Base-by-base conservation (phyloP, 2,888 invertebrate species). In the Choreutis nemorana region DNA sequence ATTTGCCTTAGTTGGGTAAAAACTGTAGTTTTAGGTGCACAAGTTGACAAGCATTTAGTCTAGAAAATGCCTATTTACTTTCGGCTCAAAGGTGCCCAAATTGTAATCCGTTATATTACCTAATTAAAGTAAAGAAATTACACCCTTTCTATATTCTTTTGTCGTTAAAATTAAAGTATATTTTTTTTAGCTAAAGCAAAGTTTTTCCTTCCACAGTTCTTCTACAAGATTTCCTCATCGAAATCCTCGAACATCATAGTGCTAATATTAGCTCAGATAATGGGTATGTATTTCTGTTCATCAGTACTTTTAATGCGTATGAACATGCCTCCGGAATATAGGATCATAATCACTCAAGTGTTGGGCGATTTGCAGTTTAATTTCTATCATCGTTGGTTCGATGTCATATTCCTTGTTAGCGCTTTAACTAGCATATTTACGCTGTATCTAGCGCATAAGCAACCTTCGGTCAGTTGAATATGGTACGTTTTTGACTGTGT, bases 271-370 rank as follows among this genome's bases (percentile, higher is more conserved):
- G 99, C 98, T 1, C 97, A 99, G 79, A 92, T 99, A 47, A 99
- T 99, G 99, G 98, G 98, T 21, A 99, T 99, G 98, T 99, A 99
- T 61, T 99, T 99, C 73, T 94, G 98, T 30, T 97, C 97, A 0
- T 97, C 95, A 0, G 98, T 99, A 0, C 82, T 99, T 1, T 73
- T 99, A 22, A 95, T 99, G 89, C 81, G 99, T 15, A 99, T 99
- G 99, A 99, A 99, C 61, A 97, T 99, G 95, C 99, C 99, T 0
- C 86, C 91, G 0, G 96, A 99, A 62, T 99, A 99, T 66, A 83
- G 98, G 20, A 89, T 89, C 26, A 99, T 99, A 28, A 84, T 85
- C 31, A 84, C 84, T 0, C 84, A 85, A 79, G 98, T 99, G 1
- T 68, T 99, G 10, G 99, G 98, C 1, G 97, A 97, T 57, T 75